Percentiles rank a stretch among this genome's conserved stretches.
These are phyloP conservation scores for Poecilia gillii DNA, from an alignment of 2,797 vertebrate species.

Conservation along the genomic window DNA sequence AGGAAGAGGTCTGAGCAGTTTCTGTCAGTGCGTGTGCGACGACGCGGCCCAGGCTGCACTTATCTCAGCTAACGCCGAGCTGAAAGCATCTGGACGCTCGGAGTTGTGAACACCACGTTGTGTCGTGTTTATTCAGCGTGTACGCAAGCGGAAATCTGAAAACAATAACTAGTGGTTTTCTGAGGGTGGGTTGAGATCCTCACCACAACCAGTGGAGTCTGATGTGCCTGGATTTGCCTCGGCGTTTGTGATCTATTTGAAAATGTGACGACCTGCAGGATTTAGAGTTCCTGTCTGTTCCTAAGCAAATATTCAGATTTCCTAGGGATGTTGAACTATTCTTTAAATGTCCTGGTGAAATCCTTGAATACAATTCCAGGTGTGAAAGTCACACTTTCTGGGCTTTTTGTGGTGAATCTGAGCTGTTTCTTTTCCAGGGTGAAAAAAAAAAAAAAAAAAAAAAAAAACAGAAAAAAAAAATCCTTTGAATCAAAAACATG, in stretches of 20 bases:
- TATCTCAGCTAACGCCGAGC: background rate
- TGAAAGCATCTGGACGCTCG: background rate
- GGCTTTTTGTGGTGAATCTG: background rate
- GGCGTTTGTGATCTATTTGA: background rate
- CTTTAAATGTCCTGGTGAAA: constrained; percentile 6
- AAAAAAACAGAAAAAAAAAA: background rate
- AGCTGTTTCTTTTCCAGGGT: background rate
- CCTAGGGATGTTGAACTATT: constrained; percentile 22
- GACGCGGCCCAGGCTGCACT: too few relatives aligned
- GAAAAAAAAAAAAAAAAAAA: background rate
- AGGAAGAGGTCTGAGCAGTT: background rate
- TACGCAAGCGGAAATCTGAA: background rate
- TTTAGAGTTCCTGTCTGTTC: constrained; percentile 2
- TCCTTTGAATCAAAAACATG: background rate
- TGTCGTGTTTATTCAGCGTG: constrained; percentile 3
- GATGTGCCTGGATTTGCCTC: background rate
- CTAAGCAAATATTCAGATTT: constrained; percentile 13
- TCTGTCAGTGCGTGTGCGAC: background rate
- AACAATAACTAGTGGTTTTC: constrained; percentile 18
- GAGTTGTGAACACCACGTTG: background rate
- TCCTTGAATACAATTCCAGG: background rate
- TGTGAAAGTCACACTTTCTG: background rate
- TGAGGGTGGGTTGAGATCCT: background rate
- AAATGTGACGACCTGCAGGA: background rate
- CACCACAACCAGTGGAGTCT: background rate